Conservation (phyloP, 2,113 vertebrate genomes). For the Hiodon alosoides region DNA sequence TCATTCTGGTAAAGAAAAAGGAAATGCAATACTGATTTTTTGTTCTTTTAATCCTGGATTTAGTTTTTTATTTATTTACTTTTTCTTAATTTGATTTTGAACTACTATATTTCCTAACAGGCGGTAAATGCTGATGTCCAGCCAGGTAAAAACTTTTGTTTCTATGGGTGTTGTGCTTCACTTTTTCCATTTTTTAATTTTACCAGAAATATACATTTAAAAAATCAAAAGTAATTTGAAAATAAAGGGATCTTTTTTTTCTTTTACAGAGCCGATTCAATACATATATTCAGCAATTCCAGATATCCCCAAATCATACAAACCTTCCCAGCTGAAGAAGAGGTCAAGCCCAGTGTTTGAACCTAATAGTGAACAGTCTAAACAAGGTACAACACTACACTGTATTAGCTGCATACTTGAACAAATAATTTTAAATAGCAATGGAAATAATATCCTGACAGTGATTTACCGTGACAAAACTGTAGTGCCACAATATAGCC, state of each 20-base stretch:
- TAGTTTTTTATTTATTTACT: slow-evolving; percentile 26
- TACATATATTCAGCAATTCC: slow-evolving; percentile 71
- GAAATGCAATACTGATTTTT: background rate
- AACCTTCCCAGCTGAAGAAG: slow-evolving; percentile 58
- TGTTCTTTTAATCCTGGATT: slow-evolving; percentile 18
- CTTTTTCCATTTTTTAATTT: background rate
- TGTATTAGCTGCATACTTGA: background rate
- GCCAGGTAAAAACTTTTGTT: slow-evolving; percentile 65
- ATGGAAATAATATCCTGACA: no score
- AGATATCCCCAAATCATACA: slow-evolving; percentile 66
- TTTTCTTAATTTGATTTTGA: slow-evolving; percentile 37
- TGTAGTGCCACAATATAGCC: no score
- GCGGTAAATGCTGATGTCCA: slow-evolving; percentile 68
- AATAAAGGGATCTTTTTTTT: slow-evolving; percentile 21
- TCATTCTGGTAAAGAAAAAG: background rate
- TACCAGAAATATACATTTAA: background rate
- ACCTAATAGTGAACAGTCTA: slow-evolving; percentile 59
- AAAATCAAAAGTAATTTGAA: slow-evolving; percentile 16
- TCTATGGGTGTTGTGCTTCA: slow-evolving; percentile 1
- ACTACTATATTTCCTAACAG: slow-evolving; percentile 66
- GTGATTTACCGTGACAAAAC: no score
- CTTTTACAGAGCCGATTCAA: slow-evolving; percentile 63
- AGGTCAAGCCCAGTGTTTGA: slow-evolving; percentile 42
- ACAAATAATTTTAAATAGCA: background rate
- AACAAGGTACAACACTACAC: slow-evolving; percentile 70